Conservation (phyloP, 2,888 invertebrate species). For the Thalpophila matura region DNA sequence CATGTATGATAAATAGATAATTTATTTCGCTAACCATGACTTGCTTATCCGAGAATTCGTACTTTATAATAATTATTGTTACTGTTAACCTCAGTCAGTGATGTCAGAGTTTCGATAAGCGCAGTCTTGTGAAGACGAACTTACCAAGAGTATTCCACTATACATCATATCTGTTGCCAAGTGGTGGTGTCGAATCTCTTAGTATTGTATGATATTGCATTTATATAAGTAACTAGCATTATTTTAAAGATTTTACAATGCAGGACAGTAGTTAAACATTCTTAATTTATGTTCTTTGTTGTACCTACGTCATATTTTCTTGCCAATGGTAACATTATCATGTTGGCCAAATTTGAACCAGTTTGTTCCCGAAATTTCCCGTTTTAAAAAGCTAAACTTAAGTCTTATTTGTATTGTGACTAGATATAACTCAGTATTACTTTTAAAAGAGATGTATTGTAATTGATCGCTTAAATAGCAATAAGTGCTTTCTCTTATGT, state of each 20-base stretch:
- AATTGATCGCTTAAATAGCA: conserved; percentile 33
- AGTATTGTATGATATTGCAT: conserved; percentile 52
- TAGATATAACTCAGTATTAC: conserved; percentile 59
- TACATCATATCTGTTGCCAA: conserved; percentile 33
- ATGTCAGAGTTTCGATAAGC: conserved; percentile 67
- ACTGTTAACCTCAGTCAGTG: conserved; percentile 60
- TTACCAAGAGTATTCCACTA: conserved; percentile 48
- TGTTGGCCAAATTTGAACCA: conserved; percentile 10
- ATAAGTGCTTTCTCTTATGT: conserved; percentile 43
- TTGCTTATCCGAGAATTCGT: conserved; percentile 57
- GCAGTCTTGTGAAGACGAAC: conserved; percentile 56
- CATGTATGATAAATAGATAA: conserved; percentile 36
- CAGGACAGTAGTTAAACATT: conserved; percentile 6
- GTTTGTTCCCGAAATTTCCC: conserved; percentile 6
- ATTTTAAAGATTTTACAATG: conserved; percentile 9
- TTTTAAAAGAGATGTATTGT: conserved; percentile 42
- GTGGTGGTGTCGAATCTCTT: conserved; percentile 30
- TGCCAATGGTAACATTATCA: conserved; percentile 22
- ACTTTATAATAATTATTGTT: conserved; percentile 55
- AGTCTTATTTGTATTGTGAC: conserved; percentile 49
- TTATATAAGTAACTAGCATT: conserved; percentile 40
- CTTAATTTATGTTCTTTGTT: conserved; percentile 3
- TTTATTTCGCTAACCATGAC: conserved; percentile 50
- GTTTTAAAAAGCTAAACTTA: conserved; percentile 24
- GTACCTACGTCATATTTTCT: conserved; percentile 11